These are phyloP conservation scores for Thermophis baileyi DNA, from an alignment of 2,113 vertebrate genomes.

Conservation along the genomic window DNA sequence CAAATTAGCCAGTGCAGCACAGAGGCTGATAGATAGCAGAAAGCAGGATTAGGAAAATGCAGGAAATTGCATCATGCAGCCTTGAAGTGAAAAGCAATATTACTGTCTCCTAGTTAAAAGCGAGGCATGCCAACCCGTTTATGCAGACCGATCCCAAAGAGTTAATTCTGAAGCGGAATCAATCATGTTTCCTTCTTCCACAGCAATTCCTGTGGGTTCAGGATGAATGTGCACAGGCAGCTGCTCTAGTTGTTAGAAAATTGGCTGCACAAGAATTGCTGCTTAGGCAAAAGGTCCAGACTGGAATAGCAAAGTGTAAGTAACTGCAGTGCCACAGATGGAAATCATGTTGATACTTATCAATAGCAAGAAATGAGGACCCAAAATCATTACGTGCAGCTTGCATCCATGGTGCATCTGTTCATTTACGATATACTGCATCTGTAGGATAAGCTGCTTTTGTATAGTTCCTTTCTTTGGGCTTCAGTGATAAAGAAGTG, in stretches of 20 bases:
- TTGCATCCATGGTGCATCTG: background rate
- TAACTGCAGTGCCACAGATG: constrained; percentile 6
- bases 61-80: constrained; percentile 34
- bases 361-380: background rate
- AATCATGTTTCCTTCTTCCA: constrained; percentile 2
- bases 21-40: constrained; percentile 51
- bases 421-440: background rate
- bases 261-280: constrained; percentile 22
- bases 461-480: background rate
- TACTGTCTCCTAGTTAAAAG: constrained; percentile 43
- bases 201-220: constrained; percentile 26
- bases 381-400: background rate
- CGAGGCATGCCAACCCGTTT: constrained; percentile 35
- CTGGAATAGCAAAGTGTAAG: background rate
- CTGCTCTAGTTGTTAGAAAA: constrained; percentile 9
- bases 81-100: constrained; percentile 42
- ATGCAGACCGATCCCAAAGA: constrained; percentile 27
- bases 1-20: constrained; percentile 48
- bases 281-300: constrained; percentile 33
- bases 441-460: background rate
- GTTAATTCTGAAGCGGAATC: constrained; percentile 45
- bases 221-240: constrained; percentile 14
- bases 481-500: background rate
- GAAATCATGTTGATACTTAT: constrained; percentile 6
- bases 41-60: constrained; percentile 35